A percentile compares a stretch with the other conserved stretches of the same genome.
Conservation (phyloP, 1,140 invertebrate genomes). For the Stenopsyche tienmushanensis region DNA sequence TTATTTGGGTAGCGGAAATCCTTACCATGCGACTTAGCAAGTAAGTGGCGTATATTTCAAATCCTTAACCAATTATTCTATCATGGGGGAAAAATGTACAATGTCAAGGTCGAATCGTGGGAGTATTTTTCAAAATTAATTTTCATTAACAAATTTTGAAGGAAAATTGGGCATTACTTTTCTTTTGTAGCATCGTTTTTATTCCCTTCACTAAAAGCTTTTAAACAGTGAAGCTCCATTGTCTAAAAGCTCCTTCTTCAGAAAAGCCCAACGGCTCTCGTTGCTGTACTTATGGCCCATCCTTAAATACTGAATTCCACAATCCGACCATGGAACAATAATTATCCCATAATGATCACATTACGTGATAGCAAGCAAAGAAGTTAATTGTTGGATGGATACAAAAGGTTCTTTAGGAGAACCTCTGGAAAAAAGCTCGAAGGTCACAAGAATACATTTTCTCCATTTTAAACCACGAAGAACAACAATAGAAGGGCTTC, state of each 20-base stretch:
- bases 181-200: too few species aligned
- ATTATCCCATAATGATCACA: conserved; percentile 23
- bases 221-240: conserved; percentile 5
- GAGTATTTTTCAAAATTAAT: too few species aligned
- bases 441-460: neutral
- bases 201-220: conserved; percentile 4
- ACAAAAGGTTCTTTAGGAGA: conserved; percentile 7
- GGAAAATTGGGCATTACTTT: too few species aligned
- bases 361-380: conserved; percentile 15
- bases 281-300: neutral
- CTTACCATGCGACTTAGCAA: too few species aligned
- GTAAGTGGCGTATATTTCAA: too few species aligned
- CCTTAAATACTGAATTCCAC: neutral
- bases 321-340: conserved; percentile 6
- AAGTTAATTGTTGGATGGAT: conserved; percentile 19
- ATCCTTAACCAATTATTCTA: too few species aligned
- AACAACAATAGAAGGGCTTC: neutral
- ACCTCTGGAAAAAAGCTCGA: neutral
- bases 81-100: too few species aligned
- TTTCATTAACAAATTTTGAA: too few species aligned
- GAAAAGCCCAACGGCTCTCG: neutral
- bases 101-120: too few species aligned
- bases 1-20: too few species aligned
- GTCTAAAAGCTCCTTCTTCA: conserved; percentile 13
- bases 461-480: neutral